phyloP scores from a whole-genome alignment of 2,113 vertebrate genomes.

The Perca flavescens region DNA sequence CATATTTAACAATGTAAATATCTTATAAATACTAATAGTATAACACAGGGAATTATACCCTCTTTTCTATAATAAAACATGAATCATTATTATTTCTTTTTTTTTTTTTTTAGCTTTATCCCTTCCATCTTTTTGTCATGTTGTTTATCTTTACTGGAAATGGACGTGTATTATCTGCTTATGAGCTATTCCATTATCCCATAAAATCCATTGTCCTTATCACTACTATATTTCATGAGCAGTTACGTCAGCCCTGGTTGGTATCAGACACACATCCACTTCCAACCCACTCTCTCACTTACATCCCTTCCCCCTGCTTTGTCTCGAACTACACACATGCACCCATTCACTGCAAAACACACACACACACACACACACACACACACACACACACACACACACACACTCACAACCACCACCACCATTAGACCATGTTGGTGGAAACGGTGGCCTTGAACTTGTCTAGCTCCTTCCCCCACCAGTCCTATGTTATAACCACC shows the following conservation, averaged over 20 bases:
- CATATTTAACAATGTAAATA: neutral
- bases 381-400: slow-evolving; percentile 38
- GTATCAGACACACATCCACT: slow-evolving; percentile 50
- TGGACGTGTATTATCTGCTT: slow-evolving; percentile 22
- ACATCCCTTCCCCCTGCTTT: slow-evolving; percentile 69
- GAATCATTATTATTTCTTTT: too few species aligned
- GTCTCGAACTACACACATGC: slow-evolving; percentile 53
- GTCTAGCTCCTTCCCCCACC: slow-evolving; percentile 71
- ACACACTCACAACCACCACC: slow-evolving; percentile 34
- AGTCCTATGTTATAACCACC: slow-evolving; percentile 61
- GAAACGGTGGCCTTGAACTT: slow-evolving; percentile 79
- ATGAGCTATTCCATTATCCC: slow-evolving; percentile 33
- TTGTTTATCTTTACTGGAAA: slow-evolving; percentile 19
- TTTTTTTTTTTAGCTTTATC: too few species aligned
- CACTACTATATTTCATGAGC: slow-evolving; percentile 46
- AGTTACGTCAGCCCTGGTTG: slow-evolving; percentile 70
- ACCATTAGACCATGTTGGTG: slow-evolving; percentile 56
- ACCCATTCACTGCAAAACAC: slow-evolving; percentile 20
- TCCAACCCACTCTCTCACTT: slow-evolving; percentile 49
- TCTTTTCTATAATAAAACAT: neutral
- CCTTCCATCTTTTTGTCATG: neutral
- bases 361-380: slow-evolving; percentile 32
- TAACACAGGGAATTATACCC: too few species aligned
- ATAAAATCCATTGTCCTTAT: slow-evolving; percentile 51
- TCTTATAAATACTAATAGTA: neutral